Conservation (phyloP, 1,140 invertebrate species). For the Vanessa atalanta region DNA sequence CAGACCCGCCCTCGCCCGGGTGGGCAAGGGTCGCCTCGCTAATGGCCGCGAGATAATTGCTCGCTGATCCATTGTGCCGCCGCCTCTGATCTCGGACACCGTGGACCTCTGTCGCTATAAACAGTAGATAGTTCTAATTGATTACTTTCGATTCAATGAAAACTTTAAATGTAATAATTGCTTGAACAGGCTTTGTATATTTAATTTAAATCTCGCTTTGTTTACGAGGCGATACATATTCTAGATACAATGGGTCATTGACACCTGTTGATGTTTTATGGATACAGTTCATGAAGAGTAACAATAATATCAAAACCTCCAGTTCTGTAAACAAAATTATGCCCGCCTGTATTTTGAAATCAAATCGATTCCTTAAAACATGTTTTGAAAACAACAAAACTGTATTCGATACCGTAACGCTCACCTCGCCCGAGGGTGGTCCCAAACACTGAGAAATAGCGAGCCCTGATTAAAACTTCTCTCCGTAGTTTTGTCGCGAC, state of each 20-base stretch:
- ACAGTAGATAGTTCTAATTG: constrained; percentile 28
- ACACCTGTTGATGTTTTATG: too few species aligned
- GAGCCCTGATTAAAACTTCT: constrained; percentile 5
- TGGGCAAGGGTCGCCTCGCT: constrained; percentile 33
- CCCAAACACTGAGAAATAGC: neutral
- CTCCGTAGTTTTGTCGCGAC: neutral
- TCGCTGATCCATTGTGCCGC: constrained; percentile 28
- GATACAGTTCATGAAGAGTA: too few species aligned
- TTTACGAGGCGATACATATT: too few species aligned
- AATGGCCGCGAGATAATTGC: constrained; percentile 36
- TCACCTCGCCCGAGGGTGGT: constrained; percentile 13
- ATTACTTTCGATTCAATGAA: constrained; percentile 26
- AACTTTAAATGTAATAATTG: neutral
- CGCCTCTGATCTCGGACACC: constrained; percentile 23
- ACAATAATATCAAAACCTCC: too few species aligned
- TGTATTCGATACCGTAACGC: neutral
- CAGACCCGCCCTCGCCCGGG: constrained; percentile 10
- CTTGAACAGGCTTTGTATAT: neutral
- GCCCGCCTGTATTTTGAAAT: too few species aligned
- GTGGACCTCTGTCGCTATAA: constrained; percentile 8
- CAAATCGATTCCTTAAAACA: neutral
- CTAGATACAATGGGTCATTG: too few species aligned
- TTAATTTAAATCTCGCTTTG: neutral
- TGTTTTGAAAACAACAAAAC: neutral
- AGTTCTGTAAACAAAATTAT: too few species aligned